A percentile compares a stretch with the other conserved stretches of the same genome.
Evolutionary conservation across 2,113 vertebrate species (phyloP).

Genomic region (Siniperca chuatsi): DNA sequence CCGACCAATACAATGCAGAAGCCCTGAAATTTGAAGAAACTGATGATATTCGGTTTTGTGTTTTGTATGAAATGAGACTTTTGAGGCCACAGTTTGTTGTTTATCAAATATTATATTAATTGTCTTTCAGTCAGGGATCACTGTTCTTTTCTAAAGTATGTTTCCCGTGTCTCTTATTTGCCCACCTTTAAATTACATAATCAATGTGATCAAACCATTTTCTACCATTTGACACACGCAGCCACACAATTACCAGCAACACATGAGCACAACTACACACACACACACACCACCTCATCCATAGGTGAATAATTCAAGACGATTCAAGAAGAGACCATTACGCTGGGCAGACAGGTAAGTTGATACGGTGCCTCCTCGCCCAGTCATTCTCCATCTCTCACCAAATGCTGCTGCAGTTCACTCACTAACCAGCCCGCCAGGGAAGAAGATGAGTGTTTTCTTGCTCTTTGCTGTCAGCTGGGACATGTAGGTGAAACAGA

Average conservation of each 20-base stretch:
- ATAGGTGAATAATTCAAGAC: constrained; percentile 93
- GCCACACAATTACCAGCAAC: background rate
- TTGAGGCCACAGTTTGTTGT: background rate
- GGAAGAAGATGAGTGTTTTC: constrained; percentile 30
- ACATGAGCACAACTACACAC: background rate
- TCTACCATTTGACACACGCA: background rate
- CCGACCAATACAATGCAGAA: background rate
- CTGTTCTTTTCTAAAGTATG: background rate
- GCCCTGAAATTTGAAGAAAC: background rate
- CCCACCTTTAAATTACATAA: background rate
- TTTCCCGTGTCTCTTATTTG: background rate
- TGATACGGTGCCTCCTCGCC: constrained; percentile 76
- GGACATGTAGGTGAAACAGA: constrained; percentile 47
- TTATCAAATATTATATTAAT: background rate
- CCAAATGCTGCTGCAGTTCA: constrained; percentile 32
- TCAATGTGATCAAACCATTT: constrained; percentile 8
- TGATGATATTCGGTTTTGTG: background rate
- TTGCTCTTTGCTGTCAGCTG: constrained; percentile 38
- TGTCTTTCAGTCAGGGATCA: background rate
- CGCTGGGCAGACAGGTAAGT: constrained; percentile 90
- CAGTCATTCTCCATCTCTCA: constrained; percentile 24
- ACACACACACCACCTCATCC: constrained; percentile 13
- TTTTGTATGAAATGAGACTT: background rate
- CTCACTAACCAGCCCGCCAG: constrained; percentile 15
- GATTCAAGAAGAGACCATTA: constrained; percentile 91